phyloP scores from a whole-genome alignment of 2,113 vertebrate species.

The Paedocypris sp. region DNA sequence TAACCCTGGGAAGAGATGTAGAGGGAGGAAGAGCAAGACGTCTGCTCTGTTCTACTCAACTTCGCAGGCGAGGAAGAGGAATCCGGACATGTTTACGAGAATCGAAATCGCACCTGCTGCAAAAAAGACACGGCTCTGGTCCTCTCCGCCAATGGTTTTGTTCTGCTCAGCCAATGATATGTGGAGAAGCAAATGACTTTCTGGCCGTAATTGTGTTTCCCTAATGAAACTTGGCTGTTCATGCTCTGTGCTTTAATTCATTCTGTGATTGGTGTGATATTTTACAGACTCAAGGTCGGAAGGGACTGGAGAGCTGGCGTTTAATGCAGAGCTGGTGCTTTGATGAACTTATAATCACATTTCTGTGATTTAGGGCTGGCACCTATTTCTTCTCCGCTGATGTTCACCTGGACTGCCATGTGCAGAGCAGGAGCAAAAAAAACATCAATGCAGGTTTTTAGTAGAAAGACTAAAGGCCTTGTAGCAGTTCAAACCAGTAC shows the following conservation, averaged over 20 bases:
- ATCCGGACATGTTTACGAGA: too few species aligned
- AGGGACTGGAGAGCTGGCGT: neutral
- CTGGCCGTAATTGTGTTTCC: neutral
- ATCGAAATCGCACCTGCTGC: too few species aligned
- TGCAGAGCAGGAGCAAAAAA: too few species aligned
- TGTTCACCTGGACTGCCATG: neutral
- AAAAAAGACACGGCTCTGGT: too few species aligned
- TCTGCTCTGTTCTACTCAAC: neutral
- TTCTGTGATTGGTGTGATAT: conserved; percentile 1
- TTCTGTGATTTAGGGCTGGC: neutral
- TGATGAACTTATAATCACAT: conserved; percentile 2
- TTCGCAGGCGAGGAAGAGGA: neutral
- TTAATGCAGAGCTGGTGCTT: conserved; percentile 7
- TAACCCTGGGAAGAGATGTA: neutral
- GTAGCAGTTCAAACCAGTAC: too few species aligned
- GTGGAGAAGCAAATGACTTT: neutral
- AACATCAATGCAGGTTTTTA: too few species aligned
- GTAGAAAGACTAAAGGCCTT: too few species aligned
- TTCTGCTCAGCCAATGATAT: conserved; percentile 2
- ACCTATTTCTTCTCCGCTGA: neutral
- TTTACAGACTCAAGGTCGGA: conserved; percentile 14
- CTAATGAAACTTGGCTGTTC: neutral
- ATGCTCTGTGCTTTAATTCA: neutral
- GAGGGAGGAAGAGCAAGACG: neutral
- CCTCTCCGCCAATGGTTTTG: too few species aligned